Evolutionary conservation across 2,113 vertebrate species (phyloP).

Genomic region (Theristicus caerulescens): DNA sequence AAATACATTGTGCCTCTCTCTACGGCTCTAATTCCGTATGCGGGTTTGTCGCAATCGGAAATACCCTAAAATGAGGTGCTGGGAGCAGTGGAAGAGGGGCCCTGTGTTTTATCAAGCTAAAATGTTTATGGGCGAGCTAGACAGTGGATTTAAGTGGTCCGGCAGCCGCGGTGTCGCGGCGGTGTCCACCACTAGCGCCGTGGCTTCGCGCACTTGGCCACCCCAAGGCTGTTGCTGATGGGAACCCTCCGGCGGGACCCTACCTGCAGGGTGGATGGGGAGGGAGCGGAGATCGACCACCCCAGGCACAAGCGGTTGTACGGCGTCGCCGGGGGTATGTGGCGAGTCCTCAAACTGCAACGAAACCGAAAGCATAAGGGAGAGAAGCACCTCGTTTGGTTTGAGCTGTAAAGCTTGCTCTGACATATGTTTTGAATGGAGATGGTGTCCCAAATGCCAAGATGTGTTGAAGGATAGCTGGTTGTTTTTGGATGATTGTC

Average conservation of each 20-base stretch:
- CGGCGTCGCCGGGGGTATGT: background rate
- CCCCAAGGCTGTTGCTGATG: fast-evolving
- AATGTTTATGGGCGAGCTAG: fast-evolving
- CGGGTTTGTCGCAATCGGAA: background rate
- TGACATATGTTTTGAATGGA: slow-evolving; percentile 65
- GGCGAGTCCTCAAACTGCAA: background rate
- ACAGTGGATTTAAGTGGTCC: fast-evolving
- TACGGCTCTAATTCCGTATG: fast-evolving
- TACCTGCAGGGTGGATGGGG: background rate
- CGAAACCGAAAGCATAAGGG: slow-evolving; percentile 3
- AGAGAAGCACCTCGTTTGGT: slow-evolving; percentile 35
- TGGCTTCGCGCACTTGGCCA: background rate
- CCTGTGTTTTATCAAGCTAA: fast-evolving
- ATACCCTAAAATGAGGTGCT: background rate
- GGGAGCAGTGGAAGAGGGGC: background rate
- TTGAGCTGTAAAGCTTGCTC: slow-evolving; percentile 19
- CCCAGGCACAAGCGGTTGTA: background rate
- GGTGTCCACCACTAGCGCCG: fast-evolving
- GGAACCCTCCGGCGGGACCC: background rate
- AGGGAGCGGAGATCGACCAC: background rate
- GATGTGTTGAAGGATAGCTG: slow-evolving; percentile 60
- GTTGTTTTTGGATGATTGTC: slow-evolving; percentile 3
- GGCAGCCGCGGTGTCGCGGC: background rate
- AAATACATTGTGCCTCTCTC: background rate
- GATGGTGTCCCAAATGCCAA: slow-evolving; percentile 64